Evolutionary conservation across 2,888 invertebrate genomes (phyloP).

Genomic region (Mechanitis messenoides): DNA sequence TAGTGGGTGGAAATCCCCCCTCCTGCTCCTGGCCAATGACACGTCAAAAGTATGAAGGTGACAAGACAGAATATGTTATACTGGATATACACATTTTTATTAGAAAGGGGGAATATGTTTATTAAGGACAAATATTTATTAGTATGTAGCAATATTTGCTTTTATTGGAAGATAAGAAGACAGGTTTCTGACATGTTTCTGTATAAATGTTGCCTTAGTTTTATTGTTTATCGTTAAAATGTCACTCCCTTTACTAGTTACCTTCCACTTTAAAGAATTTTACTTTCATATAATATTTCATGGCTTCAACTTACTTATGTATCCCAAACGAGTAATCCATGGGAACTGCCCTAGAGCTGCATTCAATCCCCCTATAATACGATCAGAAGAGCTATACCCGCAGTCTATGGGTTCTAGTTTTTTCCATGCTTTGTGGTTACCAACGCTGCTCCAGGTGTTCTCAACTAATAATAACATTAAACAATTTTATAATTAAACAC

Average conservation of each 20-base stretch:
- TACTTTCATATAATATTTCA: not conserved
- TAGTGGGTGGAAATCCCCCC: too few species aligned
- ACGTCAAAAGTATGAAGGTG: too few species aligned
- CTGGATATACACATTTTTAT: too few species aligned
- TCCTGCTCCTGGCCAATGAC: too few species aligned
- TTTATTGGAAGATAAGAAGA: too few species aligned
- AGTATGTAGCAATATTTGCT: too few species aligned
- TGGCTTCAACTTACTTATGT: slow-evolving; percentile 43
- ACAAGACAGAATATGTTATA: too few species aligned
- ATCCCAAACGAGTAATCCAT: slow-evolving; percentile 79
- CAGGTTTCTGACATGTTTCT: too few species aligned
- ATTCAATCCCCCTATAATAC: slow-evolving; percentile 79
- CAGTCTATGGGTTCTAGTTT: slow-evolving; percentile 68
- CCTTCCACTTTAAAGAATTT: not conserved
- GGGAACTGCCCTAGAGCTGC: slow-evolving; percentile 79
- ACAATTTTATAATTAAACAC: not conserved
- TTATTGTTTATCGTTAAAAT: too few species aligned
- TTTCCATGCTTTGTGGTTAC: slow-evolving; percentile 65
- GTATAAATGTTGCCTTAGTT: too few species aligned
- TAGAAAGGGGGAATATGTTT: too few species aligned
- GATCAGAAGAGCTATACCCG: slow-evolving; percentile 73
- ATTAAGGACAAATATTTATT: too few species aligned
- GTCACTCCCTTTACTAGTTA: not conserved
- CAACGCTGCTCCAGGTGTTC: slow-evolving; percentile 10
- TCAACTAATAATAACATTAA: not conserved